These are phyloP conservation scores for Hyles lineata DNA, from an alignment of 2,888 invertebrate genomes.

Conservation along the genomic window DNA sequence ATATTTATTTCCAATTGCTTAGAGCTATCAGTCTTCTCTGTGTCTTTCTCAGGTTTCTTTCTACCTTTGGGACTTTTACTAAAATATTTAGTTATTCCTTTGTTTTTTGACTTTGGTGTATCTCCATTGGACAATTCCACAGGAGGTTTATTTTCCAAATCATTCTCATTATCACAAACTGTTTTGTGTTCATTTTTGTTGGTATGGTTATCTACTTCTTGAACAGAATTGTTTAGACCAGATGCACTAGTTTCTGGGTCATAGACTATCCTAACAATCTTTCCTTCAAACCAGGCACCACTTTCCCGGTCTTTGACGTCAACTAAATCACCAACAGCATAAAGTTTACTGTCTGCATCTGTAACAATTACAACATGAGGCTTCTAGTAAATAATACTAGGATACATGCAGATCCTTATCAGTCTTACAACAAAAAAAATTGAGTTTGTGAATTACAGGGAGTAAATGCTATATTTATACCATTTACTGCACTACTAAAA, in stretches of 20 bases:
- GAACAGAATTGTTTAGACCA: conserved; percentile 23
- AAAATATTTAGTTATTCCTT: conserved; percentile 65
- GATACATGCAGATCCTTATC: background rate
- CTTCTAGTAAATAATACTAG: too few relatives aligned
- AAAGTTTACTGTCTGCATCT: conserved; percentile 80
- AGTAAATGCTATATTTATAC: too few relatives aligned
- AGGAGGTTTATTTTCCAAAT: conserved; percentile 60
- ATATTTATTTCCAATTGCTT: conserved; percentile 59
- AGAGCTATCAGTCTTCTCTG: conserved; percentile 34
- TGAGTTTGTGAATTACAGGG: too few relatives aligned
- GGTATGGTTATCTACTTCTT: conserved; percentile 10
- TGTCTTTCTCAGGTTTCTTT: conserved; percentile 45
- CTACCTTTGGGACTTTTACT: conserved; percentile 52
- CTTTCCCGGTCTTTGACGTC: conserved; percentile 86
- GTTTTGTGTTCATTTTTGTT: conserved; percentile 31
- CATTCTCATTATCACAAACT: conserved; percentile 45
- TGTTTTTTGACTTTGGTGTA: conserved; percentile 48
- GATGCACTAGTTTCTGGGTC: conserved; percentile 51
- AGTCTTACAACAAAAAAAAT: too few relatives aligned
- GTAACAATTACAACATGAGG: conserved; percentile 34
- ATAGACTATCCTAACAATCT: conserved; percentile 82
- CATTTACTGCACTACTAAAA: too few relatives aligned
- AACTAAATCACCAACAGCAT: conserved; percentile 86
- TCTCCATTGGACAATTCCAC: conserved; percentile 42
- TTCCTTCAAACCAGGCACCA: conserved; percentile 91